phyloP scores from a whole-genome alignment of 2,797 vertebrate genomes.

The Melopsittacus undulatus region DNA sequence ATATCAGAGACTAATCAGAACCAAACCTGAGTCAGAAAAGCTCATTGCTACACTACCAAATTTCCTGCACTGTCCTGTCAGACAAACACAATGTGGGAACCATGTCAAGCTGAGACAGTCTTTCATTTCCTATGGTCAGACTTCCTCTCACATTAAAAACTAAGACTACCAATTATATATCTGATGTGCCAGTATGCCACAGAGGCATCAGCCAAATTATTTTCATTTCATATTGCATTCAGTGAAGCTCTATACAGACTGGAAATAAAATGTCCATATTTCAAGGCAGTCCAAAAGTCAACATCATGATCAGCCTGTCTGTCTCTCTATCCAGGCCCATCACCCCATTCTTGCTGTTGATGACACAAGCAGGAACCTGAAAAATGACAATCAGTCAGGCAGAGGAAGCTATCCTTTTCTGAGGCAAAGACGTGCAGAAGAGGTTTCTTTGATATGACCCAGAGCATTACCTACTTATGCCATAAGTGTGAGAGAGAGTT shows the following conservation, averaged over 20 bases:
- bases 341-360: background rate
- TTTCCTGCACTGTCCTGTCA: background rate
- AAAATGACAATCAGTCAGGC: background rate
- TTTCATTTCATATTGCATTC: background rate
- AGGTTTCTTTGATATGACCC: background rate
- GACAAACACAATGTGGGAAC: background rate
- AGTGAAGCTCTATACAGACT: background rate
- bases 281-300: background rate
- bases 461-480: background rate
- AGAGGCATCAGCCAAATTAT: background rate
- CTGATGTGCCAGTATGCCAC: background rate
- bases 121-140: background rate
- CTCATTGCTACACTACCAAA: background rate
- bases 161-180: background rate
- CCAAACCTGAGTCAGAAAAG: background rate
- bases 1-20: background rate
- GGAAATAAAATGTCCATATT: background rate
- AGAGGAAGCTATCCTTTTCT: background rate
- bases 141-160: background rate
- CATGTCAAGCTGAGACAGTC: background rate
- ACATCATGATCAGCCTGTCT: background rate
- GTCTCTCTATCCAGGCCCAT: background rate
- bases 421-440: background rate
- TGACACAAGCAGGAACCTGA: background rate
- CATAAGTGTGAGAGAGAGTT: rapidly evolving